Conservation (phyloP, 2,888 invertebrate species). For the Agriotes lineatus region DNA sequence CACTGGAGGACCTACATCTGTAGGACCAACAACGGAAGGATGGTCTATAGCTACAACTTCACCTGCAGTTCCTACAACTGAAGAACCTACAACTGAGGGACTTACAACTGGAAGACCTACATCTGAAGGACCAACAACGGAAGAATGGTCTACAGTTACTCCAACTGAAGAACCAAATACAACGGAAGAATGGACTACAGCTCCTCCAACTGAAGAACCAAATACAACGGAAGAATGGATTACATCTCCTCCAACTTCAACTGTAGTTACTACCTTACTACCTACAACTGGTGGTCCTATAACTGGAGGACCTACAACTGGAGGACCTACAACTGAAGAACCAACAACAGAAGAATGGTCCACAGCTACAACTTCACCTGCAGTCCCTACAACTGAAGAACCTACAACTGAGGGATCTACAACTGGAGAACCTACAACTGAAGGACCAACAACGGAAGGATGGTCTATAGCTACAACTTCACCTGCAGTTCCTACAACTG, state of each 20-base stretch:
- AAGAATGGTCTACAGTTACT: no score
- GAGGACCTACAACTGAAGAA: neutral
- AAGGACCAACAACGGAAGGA: no score
- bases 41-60: no score
- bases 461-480: no score
- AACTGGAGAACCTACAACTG: neutral
- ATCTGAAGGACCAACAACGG: neutral
- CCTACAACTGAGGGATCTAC: no score
- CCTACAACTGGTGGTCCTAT: neutral
- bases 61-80: no score
- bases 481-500: neutral
- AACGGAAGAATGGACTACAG: neutral
- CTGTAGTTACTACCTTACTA: neutral
- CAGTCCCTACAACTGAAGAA: neutral
- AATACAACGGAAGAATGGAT: neutral
- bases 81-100: no score
- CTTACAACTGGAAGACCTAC: neutral
- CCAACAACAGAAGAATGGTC: neutral
- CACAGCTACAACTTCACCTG: no score
- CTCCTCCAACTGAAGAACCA: neutral
- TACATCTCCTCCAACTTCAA: neutral
- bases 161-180: neutral
- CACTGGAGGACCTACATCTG: neutral
- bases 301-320: no score
- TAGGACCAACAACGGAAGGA: neutral